Evolutionary conservation across 2,797 vertebrate genomes (phyloP).

Genomic region (Mormyrops boulengeri): DNA sequence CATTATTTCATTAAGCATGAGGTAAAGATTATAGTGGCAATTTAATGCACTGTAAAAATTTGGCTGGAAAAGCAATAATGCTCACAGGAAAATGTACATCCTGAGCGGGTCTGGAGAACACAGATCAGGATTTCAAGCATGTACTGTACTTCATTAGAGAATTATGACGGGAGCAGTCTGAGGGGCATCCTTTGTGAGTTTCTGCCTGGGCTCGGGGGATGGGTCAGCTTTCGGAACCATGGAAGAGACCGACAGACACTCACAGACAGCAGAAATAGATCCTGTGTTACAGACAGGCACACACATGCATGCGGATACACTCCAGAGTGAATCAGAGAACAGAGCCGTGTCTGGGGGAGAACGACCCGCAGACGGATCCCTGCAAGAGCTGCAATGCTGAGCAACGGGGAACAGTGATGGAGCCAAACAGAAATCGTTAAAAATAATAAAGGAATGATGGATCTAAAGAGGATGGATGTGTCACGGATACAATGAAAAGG

Average conservation of each 20-base stretch:
- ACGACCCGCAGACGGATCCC: not conserved
- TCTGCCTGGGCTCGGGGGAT: not conserved
- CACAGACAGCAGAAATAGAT: not conserved
- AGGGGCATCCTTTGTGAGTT: not conserved
- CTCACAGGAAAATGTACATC: not conserved
- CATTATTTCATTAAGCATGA: constrained; percentile 4
- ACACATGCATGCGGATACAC: not conserved
- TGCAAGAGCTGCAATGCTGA: not conserved
- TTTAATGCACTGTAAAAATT: constrained; percentile 6
- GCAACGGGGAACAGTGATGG: not conserved
- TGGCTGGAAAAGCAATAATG: not conserved
- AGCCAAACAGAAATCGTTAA: not conserved
- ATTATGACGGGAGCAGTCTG: not conserved
- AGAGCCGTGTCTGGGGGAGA: not conserved
- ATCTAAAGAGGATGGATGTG: not conserved
- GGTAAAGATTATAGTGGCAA: constrained; percentile 2
- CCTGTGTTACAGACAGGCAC: not conserved
- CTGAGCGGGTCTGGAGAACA: not conserved
- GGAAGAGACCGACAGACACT: not conserved
- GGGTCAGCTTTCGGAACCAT: not conserved
- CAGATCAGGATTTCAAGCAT: not conserved
- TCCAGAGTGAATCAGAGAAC: not conserved
- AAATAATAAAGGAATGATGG: not conserved
- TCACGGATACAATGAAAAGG: not conserved
- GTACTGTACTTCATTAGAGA: not conserved